Evolutionary conservation across 2,888 invertebrate genomes (phyloP), one percentile per base, ranked within the genome.

Genomic region (Heliconius aoede): DNA sequence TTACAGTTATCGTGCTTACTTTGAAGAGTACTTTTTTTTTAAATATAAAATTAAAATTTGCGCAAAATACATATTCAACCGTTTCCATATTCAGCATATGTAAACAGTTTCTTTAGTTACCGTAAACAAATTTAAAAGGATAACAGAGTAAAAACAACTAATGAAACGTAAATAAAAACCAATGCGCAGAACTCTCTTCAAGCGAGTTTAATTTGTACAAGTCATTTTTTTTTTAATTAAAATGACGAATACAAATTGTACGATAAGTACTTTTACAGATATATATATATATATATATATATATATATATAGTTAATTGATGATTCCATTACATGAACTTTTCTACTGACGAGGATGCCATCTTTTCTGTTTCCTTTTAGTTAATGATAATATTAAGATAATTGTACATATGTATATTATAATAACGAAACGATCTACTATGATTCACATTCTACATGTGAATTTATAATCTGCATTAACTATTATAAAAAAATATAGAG

Each of bases 321-420:
- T 32, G 32, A 64, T 64, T 32, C 30, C 64, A 64, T 32, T 32
- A 64, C 8, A 32, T 64, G n/a, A 4, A 32, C n/a, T 30, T 18
- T 64, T 5, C 32, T 64, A 13, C 64, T 32, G 58, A 64, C n/a
- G 11, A 26, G 24, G 21, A 40, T 13, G 24, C 24, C 13, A 1
- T 36, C 32, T 30, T 30, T 62, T 62, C 28, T n/a, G n/a, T 32
- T 62, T 64, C n/a, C 32, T 32, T 64, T 32, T n/a, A 64, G 64
- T 64, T 21, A 32, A 64, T 64, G n/a, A 32, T 58, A n/a, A 58
- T 58, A 58, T 21, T 9, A 58, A 58, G 9, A 58, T 46, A 46
- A 18, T 21, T 24, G 11, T 58, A 58, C 13, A 11, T 13, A 58
- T 24, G 24, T 58, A 58, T 58, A 58, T 24, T 58, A 24, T 58